A percentile compares a stretch with the other conserved stretches of the same genome.
phyloP scores from a whole-genome alignment of 2,888 invertebrate genomes.

The Epirrhoe alternata region DNA sequence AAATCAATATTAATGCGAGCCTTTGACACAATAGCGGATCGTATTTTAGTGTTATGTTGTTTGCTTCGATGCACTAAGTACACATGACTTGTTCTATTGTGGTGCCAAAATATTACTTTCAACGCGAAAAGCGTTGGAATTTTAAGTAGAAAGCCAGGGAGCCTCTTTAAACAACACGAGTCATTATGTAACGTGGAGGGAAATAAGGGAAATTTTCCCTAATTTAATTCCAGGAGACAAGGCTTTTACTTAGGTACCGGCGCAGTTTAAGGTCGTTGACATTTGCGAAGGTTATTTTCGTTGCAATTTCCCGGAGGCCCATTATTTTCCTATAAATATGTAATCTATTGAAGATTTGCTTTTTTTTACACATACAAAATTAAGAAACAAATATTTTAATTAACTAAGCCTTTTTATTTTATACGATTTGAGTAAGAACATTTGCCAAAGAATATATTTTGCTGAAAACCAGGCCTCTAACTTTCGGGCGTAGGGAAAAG shows the following conservation, averaged over 20 bases:
- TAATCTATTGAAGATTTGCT: conserved; percentile 4
- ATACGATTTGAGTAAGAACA: background rate
- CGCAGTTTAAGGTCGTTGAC: conserved; percentile 55
- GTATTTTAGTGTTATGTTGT: conserved; percentile 32
- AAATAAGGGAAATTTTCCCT: conserved; percentile 56
- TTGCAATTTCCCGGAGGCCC: conserved; percentile 36
- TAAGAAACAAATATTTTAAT: conserved; percentile 9
- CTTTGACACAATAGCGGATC: conserved; percentile 29
- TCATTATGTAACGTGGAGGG: conserved; percentile 52
- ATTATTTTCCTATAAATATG: conserved; percentile 32
- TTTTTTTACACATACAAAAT: background rate
- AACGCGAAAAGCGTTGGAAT: conserved; percentile 26
- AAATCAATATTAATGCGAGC: conserved; percentile 35
- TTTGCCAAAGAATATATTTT: background rate
- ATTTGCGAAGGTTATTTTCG: conserved; percentile 63
- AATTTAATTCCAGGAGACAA: conserved; percentile 65
- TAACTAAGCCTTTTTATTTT: background rate
- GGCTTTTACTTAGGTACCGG: conserved; percentile 51
- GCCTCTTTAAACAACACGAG: conserved; percentile 55
- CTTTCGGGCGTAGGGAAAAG: background rate
- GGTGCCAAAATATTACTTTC: conserved; percentile 25
- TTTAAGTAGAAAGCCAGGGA: conserved; percentile 39
- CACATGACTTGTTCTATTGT: conserved; percentile 21
- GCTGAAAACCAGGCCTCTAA: background rate
- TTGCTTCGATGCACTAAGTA: conserved; percentile 11